These are phyloP conservation scores for Sciurus niger DNA, from an alignment of 2,113 vertebrate genomes.

Conservation along the genomic window DNA sequence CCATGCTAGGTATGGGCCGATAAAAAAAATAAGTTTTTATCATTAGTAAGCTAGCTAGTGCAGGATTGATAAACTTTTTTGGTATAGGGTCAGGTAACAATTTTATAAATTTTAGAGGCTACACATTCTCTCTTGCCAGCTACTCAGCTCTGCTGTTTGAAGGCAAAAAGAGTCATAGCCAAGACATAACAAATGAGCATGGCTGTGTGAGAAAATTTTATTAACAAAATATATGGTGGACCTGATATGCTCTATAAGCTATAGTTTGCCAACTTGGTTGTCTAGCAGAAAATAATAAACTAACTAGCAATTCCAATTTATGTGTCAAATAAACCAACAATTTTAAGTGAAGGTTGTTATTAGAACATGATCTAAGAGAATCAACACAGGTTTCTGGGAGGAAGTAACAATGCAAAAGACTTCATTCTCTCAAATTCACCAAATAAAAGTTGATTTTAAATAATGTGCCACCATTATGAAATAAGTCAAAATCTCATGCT, in stretches of 20 bases:
- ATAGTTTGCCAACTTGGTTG: background rate
- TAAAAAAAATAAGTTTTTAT: background rate
- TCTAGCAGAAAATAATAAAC: conserved; percentile 1
- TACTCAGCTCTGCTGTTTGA: background rate
- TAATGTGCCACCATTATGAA: background rate
- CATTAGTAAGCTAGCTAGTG: background rate
- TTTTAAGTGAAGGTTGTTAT: background rate
- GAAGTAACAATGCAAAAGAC: background rate
- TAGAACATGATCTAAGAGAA: background rate
- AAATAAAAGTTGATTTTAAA: background rate
- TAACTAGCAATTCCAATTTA: background rate
- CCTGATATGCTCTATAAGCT: background rate
- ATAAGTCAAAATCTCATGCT: conserved; percentile 28
- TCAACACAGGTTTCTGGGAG: background rate
- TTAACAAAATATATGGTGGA: background rate
- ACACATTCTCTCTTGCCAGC: background rate
- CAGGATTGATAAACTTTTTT: background rate
- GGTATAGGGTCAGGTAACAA: background rate
- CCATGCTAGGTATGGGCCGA: background rate
- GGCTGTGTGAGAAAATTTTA: background rate
- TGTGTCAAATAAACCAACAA: background rate
- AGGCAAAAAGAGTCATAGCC: background rate
- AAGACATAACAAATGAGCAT: background rate
- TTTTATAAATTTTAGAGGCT: background rate
- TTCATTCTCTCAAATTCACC: background rate